A percentile compares a stretch with the other conserved stretches of the same genome.
phyloP scores from a whole-genome alignment of 2,797 vertebrate species.

The Gymnothorax javanicus region DNA sequence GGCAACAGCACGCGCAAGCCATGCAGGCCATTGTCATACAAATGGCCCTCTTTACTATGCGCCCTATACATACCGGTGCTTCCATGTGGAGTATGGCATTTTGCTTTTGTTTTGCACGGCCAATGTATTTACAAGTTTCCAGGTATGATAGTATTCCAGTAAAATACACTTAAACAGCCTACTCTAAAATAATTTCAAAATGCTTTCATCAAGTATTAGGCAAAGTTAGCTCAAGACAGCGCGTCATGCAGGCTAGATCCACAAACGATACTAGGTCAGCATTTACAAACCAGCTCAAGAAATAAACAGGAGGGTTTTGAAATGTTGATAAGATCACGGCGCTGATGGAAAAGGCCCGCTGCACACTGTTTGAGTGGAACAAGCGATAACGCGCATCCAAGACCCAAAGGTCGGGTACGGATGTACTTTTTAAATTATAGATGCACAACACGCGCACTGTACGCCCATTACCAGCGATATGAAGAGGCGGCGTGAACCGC shows the following conservation, averaged over 20 bases:
- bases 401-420: background rate
- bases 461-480: background rate
- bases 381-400: background rate
- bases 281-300: background rate
- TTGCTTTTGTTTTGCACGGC: background rate
- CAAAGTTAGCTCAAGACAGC: background rate
- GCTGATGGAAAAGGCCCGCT: background rate
- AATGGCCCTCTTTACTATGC: background rate
- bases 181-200: background rate
- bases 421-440: background rate
- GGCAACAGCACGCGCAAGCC: background rate
- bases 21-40: background rate
- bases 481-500: background rate
- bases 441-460: background rate
- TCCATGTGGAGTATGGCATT: background rate
- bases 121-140: background rate
- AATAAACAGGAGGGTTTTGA: constrained; percentile 31
- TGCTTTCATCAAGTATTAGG: background rate
- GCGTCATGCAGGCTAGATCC: background rate
- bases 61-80: background rate
- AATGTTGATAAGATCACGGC: background rate
- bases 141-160: background rate
- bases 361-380: background rate
- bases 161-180: background rate
- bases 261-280: background rate